Percentiles rank a stretch among this genome's conserved stretches.
phyloP scores from a whole-genome alignment of 2,113 vertebrate species.

The Narcine bancroftii region DNA sequence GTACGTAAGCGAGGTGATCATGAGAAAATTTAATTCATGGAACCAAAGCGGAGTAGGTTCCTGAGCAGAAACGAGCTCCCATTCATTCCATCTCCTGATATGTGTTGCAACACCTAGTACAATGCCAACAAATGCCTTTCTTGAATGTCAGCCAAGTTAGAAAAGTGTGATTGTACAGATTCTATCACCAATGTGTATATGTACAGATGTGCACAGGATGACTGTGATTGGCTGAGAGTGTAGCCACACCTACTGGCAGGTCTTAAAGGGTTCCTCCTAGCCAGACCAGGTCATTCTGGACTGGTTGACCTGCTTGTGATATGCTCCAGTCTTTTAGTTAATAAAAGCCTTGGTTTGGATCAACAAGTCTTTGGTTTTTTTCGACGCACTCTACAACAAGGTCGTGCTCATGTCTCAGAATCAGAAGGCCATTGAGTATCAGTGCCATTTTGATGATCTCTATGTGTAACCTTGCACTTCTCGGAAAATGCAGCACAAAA shows the following conservation, averaged over 20 bases:
- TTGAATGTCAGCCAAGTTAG: background rate
- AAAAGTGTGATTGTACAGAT: background rate
- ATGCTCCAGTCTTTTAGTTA: no score
- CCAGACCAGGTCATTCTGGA: no score
- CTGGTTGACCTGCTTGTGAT: no score
- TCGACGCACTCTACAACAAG: no score
- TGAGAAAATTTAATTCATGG: background rate
- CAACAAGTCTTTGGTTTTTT: no score
- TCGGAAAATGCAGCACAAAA: background rate
- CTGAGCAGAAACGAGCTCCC: background rate
- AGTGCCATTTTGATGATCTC: background rate
- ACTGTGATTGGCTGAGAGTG: no score
- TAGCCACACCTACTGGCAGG: no score
- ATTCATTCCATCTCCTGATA: background rate
- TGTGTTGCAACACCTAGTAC: background rate
- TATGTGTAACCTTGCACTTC: background rate
- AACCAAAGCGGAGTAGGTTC: background rate
- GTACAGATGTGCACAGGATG: no score
- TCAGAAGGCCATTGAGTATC: no score
- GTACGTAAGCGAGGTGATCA: background rate
- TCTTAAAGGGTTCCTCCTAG: no score
- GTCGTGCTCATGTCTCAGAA: background rate
- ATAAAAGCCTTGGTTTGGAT: no score
- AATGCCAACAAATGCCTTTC: background rate
- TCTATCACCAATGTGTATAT: no score